Evolutionary conservation across 2,888 invertebrate species (phyloP).

Genomic region (Frankliniella fusca): DNA sequence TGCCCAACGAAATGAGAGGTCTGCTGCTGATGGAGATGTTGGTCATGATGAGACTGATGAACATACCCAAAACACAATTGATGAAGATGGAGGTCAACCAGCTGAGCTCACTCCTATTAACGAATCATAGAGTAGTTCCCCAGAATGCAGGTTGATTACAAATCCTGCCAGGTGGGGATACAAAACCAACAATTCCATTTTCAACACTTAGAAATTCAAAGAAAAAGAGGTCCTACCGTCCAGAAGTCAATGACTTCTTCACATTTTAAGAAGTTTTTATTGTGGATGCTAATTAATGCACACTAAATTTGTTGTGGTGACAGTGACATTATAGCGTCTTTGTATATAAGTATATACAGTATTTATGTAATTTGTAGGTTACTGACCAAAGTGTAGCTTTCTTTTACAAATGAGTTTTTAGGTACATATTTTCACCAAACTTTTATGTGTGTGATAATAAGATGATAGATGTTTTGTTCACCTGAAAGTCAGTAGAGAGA

Average conservation of each 20-base stretch:
- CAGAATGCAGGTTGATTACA: background rate
- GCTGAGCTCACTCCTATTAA: background rate
- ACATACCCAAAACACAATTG: constrained; percentile 1
- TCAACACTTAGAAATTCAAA: background rate
- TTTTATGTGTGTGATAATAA: background rate
- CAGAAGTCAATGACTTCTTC: background rate
- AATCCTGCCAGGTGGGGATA: background rate
- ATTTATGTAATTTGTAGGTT: background rate
- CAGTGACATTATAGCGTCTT: background rate
- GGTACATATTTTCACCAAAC: background rate
- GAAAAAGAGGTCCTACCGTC: background rate
- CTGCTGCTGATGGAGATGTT: background rate
- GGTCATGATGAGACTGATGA: constrained; percentile 11
- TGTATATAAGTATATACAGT: background rate
- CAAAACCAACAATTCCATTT: background rate
- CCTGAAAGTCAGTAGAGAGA: too few species aligned
- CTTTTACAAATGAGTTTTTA: background rate
- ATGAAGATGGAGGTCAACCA: background rate
- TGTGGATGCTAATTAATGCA: background rate
- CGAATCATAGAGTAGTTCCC: background rate
- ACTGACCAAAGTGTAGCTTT: background rate
- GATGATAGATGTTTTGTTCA: too few species aligned
- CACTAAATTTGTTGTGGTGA: too few species aligned
- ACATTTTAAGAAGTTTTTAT: background rate
- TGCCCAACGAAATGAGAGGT: background rate